Evolutionary conservation across 1,140 invertebrate genomes (phyloP).

Genomic region (Tetragonula clypearis): DNA sequence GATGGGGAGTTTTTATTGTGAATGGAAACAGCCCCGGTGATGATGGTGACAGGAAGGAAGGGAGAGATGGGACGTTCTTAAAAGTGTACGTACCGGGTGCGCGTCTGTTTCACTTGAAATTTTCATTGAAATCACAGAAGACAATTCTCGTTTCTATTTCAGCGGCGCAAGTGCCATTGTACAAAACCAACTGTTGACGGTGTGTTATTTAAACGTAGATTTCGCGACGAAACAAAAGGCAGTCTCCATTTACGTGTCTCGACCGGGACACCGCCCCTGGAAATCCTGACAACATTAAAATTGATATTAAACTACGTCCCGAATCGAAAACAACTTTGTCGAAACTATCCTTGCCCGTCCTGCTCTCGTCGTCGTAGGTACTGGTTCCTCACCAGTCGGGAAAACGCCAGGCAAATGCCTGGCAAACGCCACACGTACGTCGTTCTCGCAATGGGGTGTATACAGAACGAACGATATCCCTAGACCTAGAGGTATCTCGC

Average conservation of each 20-base stretch:
- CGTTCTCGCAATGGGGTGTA: constrained; percentile 25
- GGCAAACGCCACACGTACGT: not conserved
- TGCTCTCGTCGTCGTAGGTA: not conserved
- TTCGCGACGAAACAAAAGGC: not conserved
- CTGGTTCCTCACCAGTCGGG: not conserved
- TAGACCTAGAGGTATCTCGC: constrained; percentile 59
- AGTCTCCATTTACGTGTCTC: not conserved
- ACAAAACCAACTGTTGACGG: too few species aligned
- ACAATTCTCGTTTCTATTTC: not conserved
- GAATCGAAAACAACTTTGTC: constrained; percentile 17
- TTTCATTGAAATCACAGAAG: not conserved
- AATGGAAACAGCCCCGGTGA: not conserved
- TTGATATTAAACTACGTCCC: not conserved
- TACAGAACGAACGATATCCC: constrained; percentile 46
- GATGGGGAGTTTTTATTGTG: not conserved
- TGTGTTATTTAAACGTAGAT: not conserved
- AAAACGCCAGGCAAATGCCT: not conserved
- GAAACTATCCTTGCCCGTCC: not conserved
- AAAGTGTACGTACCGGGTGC: too few species aligned
- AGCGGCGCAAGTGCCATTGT: not conserved
- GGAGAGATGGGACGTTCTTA: not conserved
- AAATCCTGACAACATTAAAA: not conserved
- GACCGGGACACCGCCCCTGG: too few species aligned
- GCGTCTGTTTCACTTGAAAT: not conserved
- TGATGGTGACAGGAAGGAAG: too few species aligned